Conservation (phyloP, 2,113 vertebrate genomes). For the Acrocephalus kingi region DNA sequence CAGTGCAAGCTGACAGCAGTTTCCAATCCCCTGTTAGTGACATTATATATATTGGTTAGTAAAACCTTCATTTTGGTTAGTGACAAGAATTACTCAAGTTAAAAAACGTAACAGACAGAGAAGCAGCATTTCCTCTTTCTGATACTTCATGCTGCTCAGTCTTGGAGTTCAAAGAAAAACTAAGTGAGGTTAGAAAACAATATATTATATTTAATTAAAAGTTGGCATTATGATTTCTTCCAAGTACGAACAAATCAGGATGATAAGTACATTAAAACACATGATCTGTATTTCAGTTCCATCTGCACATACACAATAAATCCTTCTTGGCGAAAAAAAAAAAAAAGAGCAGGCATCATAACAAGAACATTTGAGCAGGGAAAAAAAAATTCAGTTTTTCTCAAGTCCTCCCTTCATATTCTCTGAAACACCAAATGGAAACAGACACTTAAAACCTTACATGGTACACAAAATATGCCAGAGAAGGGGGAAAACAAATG, state of each 20-base stretch:
- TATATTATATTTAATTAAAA: slow-evolving; percentile 48
- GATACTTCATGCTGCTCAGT: neutral
- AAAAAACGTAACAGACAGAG: fast-evolving
- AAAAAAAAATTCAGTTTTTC: neutral
- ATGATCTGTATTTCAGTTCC: neutral
- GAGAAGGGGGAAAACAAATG: neutral
- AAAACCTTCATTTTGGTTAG: neutral
- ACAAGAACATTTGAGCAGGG: neutral
- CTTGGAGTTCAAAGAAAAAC: slow-evolving; percentile 25
- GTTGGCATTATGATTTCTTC: neutral
- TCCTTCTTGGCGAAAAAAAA: neutral
- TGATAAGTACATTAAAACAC: neutral
- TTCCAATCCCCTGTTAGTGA: neutral
- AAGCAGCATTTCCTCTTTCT: neutral
- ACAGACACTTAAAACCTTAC: neutral
- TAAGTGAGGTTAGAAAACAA: slow-evolving; percentile 35
- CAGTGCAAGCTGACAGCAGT: neutral
- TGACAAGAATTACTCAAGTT: neutral
- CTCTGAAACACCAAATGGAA: neutral
- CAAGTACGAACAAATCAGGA: neutral
- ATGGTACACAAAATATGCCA: neutral
- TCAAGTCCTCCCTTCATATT: neutral
- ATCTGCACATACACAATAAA: neutral
- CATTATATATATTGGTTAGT: neutral
- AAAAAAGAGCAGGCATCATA: neutral